These are phyloP conservation scores for Ips nitidus DNA, from an alignment of 1,140 invertebrate genomes.

Conservation along the genomic window DNA sequence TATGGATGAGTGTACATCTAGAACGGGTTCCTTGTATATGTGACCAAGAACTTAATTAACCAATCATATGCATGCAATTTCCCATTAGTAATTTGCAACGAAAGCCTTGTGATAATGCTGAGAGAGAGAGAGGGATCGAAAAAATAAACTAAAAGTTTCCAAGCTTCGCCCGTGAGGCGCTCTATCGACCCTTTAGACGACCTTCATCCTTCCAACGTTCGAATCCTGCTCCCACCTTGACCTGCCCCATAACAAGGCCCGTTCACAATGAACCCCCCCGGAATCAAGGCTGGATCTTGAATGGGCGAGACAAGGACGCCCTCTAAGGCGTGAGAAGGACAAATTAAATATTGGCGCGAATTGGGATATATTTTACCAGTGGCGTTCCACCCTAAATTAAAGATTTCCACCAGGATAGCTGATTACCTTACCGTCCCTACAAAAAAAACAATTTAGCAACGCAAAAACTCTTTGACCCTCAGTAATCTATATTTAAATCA, in stretches of 20 bases:
- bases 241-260: conserved; percentile 16
- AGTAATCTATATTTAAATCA: too few species aligned
- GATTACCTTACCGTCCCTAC: too few species aligned
- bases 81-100: background rate
- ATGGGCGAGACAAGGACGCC: conserved; percentile 4
- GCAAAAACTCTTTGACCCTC: too few species aligned
- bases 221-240: conserved; percentile 16
- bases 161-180: background rate
- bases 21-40: conserved; percentile 19
- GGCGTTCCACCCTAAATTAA: too few species aligned
- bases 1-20: conserved; percentile 25
- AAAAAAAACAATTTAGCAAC: too few species aligned
- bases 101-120: background rate
- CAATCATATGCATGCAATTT: background rate
- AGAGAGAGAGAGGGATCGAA: background rate
- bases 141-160: conserved; percentile 3
- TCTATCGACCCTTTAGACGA: conserved; percentile 5
- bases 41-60: conserved; percentile 22
- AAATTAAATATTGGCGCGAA: too few species aligned
- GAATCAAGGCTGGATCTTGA: conserved; percentile 17
- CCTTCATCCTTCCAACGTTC: conserved; percentile 3
- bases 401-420: too few species aligned
- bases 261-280: conserved; percentile 15
- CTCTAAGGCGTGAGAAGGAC: background rate
- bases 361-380: too few species aligned